Evolutionary conservation across 2,797 vertebrate species (phyloP).

Genomic region (Micropoecilia bifurca): DNA sequence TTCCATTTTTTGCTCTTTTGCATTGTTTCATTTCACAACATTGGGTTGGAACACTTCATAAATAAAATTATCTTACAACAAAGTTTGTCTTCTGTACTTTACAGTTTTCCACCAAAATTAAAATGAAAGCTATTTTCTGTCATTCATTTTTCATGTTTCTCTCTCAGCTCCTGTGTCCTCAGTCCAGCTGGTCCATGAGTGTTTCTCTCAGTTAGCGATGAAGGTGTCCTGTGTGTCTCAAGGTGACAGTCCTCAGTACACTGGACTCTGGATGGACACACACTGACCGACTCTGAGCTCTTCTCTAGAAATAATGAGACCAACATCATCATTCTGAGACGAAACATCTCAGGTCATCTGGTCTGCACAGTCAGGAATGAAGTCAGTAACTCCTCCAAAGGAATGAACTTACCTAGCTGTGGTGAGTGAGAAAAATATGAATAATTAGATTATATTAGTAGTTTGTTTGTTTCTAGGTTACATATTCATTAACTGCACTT

Average conservation of each 20-base stretch:
- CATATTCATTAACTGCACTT: not conserved
- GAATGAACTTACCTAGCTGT: not conserved
- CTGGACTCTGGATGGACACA: conserved; percentile 61
- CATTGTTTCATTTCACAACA: not conserved
- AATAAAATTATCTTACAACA: not conserved
- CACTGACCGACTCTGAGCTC: conserved; percentile 45
- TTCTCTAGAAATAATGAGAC: conserved; percentile 17
- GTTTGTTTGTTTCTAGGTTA: not conserved
- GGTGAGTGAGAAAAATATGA: conserved; percentile 61
- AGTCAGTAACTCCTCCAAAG: rapidly evolving
- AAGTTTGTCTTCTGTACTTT: not conserved
- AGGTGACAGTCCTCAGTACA: conserved; percentile 60
- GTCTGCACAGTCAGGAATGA: conserved; percentile 48
- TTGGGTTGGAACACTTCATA: not conserved
- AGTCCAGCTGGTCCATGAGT: conserved; percentile 6
- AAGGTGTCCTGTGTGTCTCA: conserved; percentile 51
- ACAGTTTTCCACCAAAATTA: not conserved
- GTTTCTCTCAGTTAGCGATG: conserved; percentile 20
- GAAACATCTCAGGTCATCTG: conserved; percentile 28
- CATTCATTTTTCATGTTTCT: not conserved
- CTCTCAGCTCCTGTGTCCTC: conserved; percentile 26
- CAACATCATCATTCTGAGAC: conserved; percentile 52
- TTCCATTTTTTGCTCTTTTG: not conserved
- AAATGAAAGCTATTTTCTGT: not conserved
- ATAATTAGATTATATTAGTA: too few relatives aligned